Conservation (phyloP, 2,888 invertebrate genomes). For the Odontocolon sp. region DNA sequence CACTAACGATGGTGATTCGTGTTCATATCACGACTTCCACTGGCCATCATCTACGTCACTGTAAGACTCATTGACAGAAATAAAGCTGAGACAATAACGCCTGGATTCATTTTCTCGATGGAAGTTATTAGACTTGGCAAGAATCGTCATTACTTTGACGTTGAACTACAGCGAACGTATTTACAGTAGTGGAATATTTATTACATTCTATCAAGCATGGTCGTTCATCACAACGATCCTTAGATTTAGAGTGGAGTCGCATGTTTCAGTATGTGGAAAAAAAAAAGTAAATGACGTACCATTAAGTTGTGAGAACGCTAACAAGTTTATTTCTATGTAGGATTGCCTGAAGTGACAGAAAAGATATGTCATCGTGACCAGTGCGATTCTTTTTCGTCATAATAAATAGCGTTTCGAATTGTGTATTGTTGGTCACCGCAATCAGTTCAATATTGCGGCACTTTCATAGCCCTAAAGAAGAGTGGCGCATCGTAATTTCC, state of each 20-base stretch:
- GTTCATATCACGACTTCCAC: not conserved
- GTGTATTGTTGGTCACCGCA: not conserved
- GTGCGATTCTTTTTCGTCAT: not conserved
- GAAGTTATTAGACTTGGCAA: too few relatives aligned
- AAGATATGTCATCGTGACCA: not conserved
- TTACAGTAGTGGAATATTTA: too few relatives aligned
- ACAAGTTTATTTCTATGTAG: slow-evolving; percentile 7
- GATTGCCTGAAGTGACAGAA: not conserved
- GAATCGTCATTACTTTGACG: too few relatives aligned
- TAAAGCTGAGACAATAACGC: not conserved
- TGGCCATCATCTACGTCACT: not conserved
- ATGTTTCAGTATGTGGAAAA: not conserved
- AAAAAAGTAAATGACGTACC: not conserved
- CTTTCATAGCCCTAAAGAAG: not conserved
- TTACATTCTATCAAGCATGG: too few relatives aligned
- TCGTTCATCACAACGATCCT: too few relatives aligned
- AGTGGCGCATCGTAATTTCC: not conserved
- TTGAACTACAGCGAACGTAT: too few relatives aligned
- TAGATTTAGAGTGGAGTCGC: too few relatives aligned
- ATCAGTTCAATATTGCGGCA: not conserved
- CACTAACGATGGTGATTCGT: not conserved
- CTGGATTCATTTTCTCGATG: too few relatives aligned
- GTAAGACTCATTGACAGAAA: not conserved
- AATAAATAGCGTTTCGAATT: slow-evolving; percentile 7
- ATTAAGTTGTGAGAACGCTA: not conserved